A percentile compares a stretch with the other conserved stretches of the same genome.
These are phyloP conservation scores for Brachionus calyciflorus DNA, from an alignment of 1,140 invertebrate genomes.

Conservation along the genomic window DNA sequence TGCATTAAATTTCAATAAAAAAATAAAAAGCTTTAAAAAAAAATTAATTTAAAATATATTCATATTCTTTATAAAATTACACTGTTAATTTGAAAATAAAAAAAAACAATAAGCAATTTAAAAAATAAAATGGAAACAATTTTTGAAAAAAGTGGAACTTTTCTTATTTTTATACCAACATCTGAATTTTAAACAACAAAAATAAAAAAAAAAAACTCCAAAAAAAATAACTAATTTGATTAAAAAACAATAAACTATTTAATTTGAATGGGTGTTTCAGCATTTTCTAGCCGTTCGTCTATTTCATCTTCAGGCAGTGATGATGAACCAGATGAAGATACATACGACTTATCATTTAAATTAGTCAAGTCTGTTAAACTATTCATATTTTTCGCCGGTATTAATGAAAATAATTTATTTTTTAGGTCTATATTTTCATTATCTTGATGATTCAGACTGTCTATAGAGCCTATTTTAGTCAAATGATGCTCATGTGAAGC, in stretches of 20 bases:
- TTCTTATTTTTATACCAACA: no score
- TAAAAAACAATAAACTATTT: no score
- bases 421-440: neutral
- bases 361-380: neutral
- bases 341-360: constrained; percentile 21
- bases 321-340: constrained; percentile 4
- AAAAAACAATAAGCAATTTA: no score
- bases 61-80: no score
- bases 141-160: no score
- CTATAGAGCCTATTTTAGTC: constrained; percentile 16
- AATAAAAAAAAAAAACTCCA: neutral
- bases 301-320: constrained; percentile 29
- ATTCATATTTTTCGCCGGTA: neutral
- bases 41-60: no score
- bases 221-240: neutral
- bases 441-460: neutral
- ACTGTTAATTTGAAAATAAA: no score
- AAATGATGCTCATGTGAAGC: neutral
- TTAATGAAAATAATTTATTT: neutral
- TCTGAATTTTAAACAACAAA: neutral
- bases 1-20: no score
- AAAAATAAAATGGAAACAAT: no score
- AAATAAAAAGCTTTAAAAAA: no score
- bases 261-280: neutral
- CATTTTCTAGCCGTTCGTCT: neutral